Evolutionary conservation across 1,140 invertebrate genomes (phyloP), one percentile per base, ranked within the genome.

Genomic region (Bombus ignitus): DNA sequence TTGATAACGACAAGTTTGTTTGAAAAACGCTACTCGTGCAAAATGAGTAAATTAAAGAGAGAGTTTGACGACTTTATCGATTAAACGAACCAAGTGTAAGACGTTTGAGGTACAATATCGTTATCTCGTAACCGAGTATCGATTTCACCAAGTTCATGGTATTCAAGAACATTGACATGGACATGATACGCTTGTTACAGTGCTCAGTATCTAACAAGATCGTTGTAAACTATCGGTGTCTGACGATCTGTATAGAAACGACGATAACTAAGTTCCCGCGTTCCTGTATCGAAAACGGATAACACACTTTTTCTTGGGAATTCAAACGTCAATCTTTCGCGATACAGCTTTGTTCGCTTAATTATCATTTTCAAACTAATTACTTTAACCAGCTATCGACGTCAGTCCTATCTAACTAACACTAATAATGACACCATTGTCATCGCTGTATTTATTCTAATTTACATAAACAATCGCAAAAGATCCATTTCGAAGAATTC

Each of bases 291-390:
- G 18, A 8, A 25, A 35, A 3, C 18, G 22, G 13, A 0, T 37
- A 37, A 6, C 5, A 3, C 25, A 0, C 13, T 42, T n/a, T n/a
- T 5, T 1, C 32, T 66, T 1, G n/a, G 2, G 0, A 1, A 22
- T 15, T 9, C 2, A 3, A 28, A 25, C 22, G 18, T 6, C 15
- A 8, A 25, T 35, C 32, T 9, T 25, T 37, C 62, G n/a, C 62
- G 13, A 18, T 5, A 15, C 62, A 13, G 3, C 28, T 13, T 65
- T 15, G 28, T 6, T 15, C 5, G 12, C 2, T 68, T 9, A 18
- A 32, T 35, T 12, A 18, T 47, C 10, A 59, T 28, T 9, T 68
- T 9, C 32, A 8, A 68, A 68, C 2, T 18, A 47, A 47, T 28
- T 28, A 4, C 1, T 4, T 59, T 3, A 12, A 62, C 28, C 10